A percentile compares a stretch with the other conserved stretches of the same genome.
Conservation (phyloP, 2,888 invertebrate genomes). For the Eupithecia subumbrata region DNA sequence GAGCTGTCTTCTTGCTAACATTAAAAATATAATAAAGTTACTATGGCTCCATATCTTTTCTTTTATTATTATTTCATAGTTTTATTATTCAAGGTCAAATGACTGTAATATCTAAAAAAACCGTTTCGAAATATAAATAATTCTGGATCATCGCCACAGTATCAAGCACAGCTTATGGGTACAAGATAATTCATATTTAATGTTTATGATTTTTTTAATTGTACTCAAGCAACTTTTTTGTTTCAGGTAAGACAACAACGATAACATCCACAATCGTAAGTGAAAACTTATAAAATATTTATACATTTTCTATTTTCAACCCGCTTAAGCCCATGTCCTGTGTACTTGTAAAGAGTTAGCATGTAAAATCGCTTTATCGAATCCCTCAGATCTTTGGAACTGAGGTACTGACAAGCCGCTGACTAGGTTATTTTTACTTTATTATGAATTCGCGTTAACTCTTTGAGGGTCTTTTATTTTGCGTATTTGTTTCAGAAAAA, state of each 20-base stretch:
- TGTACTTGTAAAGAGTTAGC: conserved; percentile 51
- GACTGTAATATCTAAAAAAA: not conserved
- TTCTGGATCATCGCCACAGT: not conserved
- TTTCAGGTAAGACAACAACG: conserved; percentile 29
- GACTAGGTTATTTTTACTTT: conserved; percentile 68
- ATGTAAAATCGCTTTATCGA: conserved; percentile 61
- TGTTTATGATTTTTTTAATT: not conserved
- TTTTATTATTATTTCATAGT: too few species aligned
- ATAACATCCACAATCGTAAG: conserved; percentile 17
- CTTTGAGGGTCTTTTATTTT: not conserved
- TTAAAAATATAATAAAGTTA: too few species aligned
- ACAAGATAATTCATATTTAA: too few species aligned
- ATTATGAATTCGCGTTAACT: conserved; percentile 43
- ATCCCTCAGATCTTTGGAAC: conserved; percentile 71
- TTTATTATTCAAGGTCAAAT: too few species aligned
- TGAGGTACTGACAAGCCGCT: conserved; percentile 65
- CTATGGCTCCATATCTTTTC: too few species aligned
- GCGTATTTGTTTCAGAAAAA: not conserved
- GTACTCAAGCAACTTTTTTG: conserved; percentile 5
- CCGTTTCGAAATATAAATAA: not conserved
- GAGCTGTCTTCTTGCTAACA: too few species aligned
- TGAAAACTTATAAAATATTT: not conserved
- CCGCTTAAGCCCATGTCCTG: conserved; percentile 43
- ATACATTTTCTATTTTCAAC: not conserved
- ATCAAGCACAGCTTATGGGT: not conserved